Percentiles rank a stretch among this genome's conserved stretches.
These are phyloP conservation scores for Oscheius onirici DNA, from an alignment of 2,888 invertebrate species.

Conservation along the genomic window DNA sequence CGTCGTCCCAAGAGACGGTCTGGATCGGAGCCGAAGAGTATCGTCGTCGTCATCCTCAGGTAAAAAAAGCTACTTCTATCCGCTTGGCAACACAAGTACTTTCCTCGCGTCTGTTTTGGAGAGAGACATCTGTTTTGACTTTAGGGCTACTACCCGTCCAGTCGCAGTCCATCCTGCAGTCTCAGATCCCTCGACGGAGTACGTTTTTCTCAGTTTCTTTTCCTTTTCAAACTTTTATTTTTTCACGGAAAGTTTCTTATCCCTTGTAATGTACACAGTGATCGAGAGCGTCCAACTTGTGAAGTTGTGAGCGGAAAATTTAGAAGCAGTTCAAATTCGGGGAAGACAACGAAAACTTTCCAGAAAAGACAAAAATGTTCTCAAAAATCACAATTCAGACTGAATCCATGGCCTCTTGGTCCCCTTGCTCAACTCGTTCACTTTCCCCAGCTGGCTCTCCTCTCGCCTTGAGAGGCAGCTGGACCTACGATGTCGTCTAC, in stretches of 20 bases:
- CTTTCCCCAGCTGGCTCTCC: constrained; percentile 68
- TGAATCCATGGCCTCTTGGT: constrained; percentile 70
- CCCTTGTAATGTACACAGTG: background rate
- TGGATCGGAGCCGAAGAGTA: constrained; percentile 68
- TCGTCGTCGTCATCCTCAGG: constrained; percentile 68
- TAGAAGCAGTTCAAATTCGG: too few relatives aligned
- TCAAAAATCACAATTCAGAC: constrained; percentile 63
- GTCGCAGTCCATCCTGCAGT: constrained; percentile 56
- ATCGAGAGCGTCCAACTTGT: too few relatives aligned
- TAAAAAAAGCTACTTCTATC: constrained; percentile 27
- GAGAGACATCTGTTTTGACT: constrained; percentile 31
- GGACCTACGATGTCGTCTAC: constrained; percentile 71
- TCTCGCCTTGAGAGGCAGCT: constrained; percentile 59
- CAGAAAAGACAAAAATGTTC: background rate
- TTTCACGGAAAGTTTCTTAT: background rate
- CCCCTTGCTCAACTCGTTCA: constrained; percentile 66
- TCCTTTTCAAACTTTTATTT: background rate
- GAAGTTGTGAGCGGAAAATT: too few relatives aligned
- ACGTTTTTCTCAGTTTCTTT: constrained; percentile 37
- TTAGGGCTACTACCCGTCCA: constrained; percentile 60
- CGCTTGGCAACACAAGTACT: constrained; percentile 1
- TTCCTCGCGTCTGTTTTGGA: too few relatives aligned
- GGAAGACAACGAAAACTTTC: background rate
- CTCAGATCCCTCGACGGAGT: constrained; percentile 55
- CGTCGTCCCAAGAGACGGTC: constrained; percentile 64